These are phyloP conservation scores for Zonitis immaculata DNA, from an alignment of 2,888 invertebrate species.

Conservation along the genomic window DNA sequence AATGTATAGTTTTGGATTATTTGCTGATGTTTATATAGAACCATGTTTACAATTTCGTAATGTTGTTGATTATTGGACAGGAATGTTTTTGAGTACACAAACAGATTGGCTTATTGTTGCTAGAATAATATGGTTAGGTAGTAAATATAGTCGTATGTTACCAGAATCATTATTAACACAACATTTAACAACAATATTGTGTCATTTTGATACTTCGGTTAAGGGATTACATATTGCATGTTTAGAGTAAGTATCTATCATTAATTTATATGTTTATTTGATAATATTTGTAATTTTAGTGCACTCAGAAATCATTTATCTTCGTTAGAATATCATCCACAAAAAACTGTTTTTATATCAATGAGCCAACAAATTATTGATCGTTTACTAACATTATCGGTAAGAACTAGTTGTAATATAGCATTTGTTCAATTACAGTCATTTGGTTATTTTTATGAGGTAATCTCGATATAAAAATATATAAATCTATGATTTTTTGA, in stretches of 20 bases:
- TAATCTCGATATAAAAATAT: conserved; percentile 9
- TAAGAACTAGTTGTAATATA: conserved; percentile 10
- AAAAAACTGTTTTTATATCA: conserved; percentile 18
- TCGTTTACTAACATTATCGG: conserved; percentile 19
- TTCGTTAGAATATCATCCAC: conserved; percentile 14
- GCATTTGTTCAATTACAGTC: conserved; percentile 19
- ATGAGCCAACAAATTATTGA: conserved; percentile 16
- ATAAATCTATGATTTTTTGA: background rate
- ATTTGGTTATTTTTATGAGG: conserved; percentile 26
- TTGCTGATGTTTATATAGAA: conserved; percentile 13
- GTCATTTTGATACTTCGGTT: conserved; percentile 14
- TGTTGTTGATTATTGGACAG: conserved; percentile 27
- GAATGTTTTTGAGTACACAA: conserved; percentile 11
- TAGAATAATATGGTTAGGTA: conserved; percentile 24
- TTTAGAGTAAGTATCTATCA: conserved; percentile 22
- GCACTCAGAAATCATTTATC: conserved; percentile 24
- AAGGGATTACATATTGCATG: conserved; percentile 20
- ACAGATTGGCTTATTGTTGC: conserved; percentile 19
- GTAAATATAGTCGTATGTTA: conserved; percentile 22
- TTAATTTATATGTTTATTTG: background rate
- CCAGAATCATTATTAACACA: conserved; percentile 22
- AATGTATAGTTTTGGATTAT: conserved; percentile 27
- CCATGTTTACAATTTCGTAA: conserved; percentile 15
- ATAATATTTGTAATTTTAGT: conserved; percentile 8
- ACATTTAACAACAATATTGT: conserved; percentile 17